Evolutionary conservation across 2,113 vertebrate species (phyloP).

Genomic region (Anas platyrhynchos): DNA sequence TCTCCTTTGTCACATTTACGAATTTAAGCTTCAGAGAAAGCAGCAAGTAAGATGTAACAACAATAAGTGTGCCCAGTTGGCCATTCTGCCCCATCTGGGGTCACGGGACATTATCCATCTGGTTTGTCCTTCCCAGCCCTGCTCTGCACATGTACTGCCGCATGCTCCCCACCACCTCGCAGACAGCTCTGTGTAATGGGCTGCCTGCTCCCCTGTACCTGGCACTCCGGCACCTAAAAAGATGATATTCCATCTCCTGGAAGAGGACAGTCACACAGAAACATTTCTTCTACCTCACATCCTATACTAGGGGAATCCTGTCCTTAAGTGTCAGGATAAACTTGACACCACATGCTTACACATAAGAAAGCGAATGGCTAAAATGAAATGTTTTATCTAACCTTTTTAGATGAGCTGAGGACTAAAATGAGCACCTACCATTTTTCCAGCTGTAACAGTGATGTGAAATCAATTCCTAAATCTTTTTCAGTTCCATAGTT

Average conservation of each 20-base stretch:
- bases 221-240: not conserved
- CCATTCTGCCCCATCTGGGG: not conserved
- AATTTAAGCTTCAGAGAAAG: slow-evolving; percentile 36
- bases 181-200: not conserved
- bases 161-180: not conserved
- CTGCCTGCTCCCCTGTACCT: not conserved
- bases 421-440: slow-evolving; percentile 3
- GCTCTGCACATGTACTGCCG: not conserved
- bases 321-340: not conserved
- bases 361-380: not conserved
- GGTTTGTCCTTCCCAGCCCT: not conserved
- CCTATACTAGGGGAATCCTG: not conserved
- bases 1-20: slow-evolving; percentile 27
- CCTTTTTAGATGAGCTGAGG: not conserved
- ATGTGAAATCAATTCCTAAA: slow-evolving; percentile 47
- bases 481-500: slow-evolving; percentile 10
- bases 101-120: not conserved
- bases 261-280: not conserved
- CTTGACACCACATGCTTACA: not conserved
- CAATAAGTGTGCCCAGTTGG: not conserved
- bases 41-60: slow-evolving; percentile 36
- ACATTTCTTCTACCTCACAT: not conserved
- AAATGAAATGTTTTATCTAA: not conserved
- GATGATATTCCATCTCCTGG: not conserved
- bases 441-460: not conserved